phyloP scores from a whole-genome alignment of 2,888 invertebrate species.

The Oscheius sp. region DNA sequence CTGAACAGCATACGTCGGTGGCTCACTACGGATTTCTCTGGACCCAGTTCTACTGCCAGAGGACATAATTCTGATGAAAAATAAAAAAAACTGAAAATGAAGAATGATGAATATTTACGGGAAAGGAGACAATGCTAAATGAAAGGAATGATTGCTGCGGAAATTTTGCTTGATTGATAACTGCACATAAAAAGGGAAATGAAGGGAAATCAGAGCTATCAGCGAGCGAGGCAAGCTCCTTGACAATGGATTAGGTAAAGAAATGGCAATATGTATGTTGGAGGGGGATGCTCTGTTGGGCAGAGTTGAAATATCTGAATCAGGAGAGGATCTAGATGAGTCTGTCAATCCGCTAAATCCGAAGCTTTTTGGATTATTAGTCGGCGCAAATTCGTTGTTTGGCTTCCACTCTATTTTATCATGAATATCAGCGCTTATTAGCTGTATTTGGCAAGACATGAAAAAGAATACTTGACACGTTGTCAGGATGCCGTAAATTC shows the following conservation, averaged over 20 bases:
- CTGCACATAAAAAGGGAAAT: background rate
- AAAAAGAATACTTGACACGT: background rate
- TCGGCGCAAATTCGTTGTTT: background rate
- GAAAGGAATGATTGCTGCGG: background rate
- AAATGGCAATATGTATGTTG: too few species aligned
- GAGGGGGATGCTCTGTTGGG: background rate
- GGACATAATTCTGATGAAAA: background rate
- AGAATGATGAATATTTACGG: background rate
- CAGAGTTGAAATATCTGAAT: background rate
- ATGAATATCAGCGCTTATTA: background rate
- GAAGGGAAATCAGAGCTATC: background rate
- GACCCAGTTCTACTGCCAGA: conserved; percentile 11
- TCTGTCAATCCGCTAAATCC: background rate
- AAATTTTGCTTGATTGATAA: background rate
- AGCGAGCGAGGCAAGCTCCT: background rate
- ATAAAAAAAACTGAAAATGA: background rate
- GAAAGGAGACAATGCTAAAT: background rate
- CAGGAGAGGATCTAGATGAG: background rate
- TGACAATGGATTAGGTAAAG: too few species aligned
- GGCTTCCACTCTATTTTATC: background rate
- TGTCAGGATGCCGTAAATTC: background rate
- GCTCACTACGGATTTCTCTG: conserved; percentile 51
- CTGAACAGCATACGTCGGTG: conserved; percentile 53
- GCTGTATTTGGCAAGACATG: background rate
- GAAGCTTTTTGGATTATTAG: conserved; percentile 8